Conservation (phyloP, 35 echinoderm and acorn worm species). For the Apostichopus parvimensis region DNA sequence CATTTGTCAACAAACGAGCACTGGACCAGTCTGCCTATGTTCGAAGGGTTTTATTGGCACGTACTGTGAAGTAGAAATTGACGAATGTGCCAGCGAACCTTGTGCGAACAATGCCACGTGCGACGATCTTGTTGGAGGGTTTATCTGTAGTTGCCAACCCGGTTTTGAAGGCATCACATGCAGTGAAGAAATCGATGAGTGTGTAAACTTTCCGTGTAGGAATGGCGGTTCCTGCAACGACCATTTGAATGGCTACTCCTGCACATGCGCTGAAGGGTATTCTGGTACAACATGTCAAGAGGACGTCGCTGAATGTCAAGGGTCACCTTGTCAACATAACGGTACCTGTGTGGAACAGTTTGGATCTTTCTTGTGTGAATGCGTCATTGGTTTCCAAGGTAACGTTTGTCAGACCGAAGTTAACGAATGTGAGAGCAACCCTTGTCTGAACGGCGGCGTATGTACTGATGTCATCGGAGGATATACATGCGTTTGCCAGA, state of each 20-base stretch:
- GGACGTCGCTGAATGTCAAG: conserved; percentile 56
- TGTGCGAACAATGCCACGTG: conserved; percentile 61
- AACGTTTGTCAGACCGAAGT: conserved; percentile 38
- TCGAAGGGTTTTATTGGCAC: conserved; percentile 48
- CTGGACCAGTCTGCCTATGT: conserved; percentile 53
- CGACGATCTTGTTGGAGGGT: conserved; percentile 23
- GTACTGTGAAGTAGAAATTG: conserved; percentile 59
- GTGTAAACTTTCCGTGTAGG: conserved; percentile 16
- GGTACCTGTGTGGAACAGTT: conserved; percentile 12
- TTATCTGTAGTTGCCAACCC: conserved; percentile 26
- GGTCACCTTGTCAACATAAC: conserved; percentile 25
- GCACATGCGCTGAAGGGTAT: conserved; percentile 48
- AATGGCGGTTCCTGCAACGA: conserved; percentile 50
- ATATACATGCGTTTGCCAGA: conserved; percentile 48
- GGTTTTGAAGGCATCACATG: conserved; percentile 59
- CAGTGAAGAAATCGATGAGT: conserved; percentile 43
- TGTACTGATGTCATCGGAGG: conserved; percentile 55
- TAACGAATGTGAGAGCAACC: conserved; percentile 47
- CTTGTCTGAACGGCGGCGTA: conserved; percentile 44
- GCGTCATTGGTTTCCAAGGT: conserved; percentile 27
- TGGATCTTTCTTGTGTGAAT: conserved; percentile 24
- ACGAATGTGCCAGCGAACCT: conserved; percentile 59
- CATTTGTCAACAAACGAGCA: conserved; percentile 12
- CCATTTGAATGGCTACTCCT: conserved; percentile 44
- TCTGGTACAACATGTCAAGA: conserved; percentile 36